phyloP scores from a whole-genome alignment of 2,113 vertebrate genomes.

The Tor tambroides region DNA sequence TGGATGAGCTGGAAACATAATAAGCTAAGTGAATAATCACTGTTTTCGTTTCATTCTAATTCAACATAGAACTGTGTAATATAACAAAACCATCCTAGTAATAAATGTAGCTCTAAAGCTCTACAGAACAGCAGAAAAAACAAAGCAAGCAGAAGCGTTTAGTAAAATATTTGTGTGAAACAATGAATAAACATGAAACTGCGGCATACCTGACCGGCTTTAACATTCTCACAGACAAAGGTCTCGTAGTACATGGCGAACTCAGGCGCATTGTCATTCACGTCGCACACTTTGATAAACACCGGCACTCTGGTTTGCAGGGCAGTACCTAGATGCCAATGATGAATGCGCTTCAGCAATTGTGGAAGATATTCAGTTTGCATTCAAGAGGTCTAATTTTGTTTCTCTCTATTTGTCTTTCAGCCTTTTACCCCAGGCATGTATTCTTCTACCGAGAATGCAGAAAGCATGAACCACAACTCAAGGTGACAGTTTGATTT shows the following conservation, averaged over 20 bases:
- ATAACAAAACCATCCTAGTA: not conserved
- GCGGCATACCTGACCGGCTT: constrained; percentile 88
- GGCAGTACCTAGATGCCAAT: constrained; percentile 48
- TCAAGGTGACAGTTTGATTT: constrained; percentile 31
- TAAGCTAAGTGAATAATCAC: not conserved
- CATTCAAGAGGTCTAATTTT: constrained; percentile 36
- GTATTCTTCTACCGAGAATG: constrained; percentile 14
- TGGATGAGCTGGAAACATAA: constrained; percentile 88
- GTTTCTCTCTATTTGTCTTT: constrained; percentile 13
- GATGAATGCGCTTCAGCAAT: constrained; percentile 29
- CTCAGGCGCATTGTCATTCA: constrained; percentile 94
- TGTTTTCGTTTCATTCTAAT: not conserved
- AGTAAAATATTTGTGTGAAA: not conserved
- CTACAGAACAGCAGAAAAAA: not conserved
- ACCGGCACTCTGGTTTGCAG: constrained; percentile 84
- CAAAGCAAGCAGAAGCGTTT: not conserved
- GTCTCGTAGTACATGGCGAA: constrained; percentile 96
- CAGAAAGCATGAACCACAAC: constrained; percentile 17
- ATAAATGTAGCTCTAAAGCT: not conserved
- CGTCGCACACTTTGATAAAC: constrained; percentile 92
- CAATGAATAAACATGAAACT: not conserved
- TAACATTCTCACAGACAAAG: constrained; percentile 97
- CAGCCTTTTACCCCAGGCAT: constrained; percentile 12
- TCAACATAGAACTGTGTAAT: not conserved
- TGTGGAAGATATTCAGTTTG: constrained; percentile 34